Evolutionary conservation across 2,797 vertebrate species (phyloP), one percentile per base, ranked within the genome.

Genomic region (Sebastolobus altivelis): DNA sequence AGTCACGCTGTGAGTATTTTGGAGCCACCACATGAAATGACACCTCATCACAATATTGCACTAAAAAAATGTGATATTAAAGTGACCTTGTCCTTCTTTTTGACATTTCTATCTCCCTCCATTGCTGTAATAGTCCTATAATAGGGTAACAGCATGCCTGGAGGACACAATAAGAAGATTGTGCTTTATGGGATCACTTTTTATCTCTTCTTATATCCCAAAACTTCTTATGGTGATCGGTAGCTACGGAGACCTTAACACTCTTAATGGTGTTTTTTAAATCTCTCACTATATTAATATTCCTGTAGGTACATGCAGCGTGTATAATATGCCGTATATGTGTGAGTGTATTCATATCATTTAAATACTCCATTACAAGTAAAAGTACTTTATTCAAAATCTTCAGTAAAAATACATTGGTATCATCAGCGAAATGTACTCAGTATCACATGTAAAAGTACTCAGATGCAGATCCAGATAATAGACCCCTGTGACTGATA

Each of bases 1-100:
- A 35, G 43, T 72, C 66, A 33, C 27, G 75, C 81, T 87, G 81
- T 31, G 77, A 84, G 59, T 72, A 18, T 46, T 80, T 33, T 54
- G 33, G 56, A 65, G 29, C 13, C 35, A 31, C 20, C 16, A 22
- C 27, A 38, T 46, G 29, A 77, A 56, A 78, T 54, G 40, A 75
- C 54, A 85, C 60, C 54, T 71, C 55, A 77, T 65, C 46, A 54
- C 46, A 82, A 72, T 67, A 75, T 27, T 66, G 49, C 55, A 56
- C 38, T 20, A 14, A 55, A 70, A 14, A 55, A 70, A 70, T 38
- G 56, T 49, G 13, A 61, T 71, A 63, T 60, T 60, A n/a, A 65
- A 81, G 58, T 56, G 31, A 66, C 58, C 37, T 18, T 62, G 33
- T 65, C 62, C 27, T 33, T 58, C 27, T 62, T 70, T 49, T 35